Evolutionary conservation across 1,140 invertebrate species (phyloP).

Genomic region (Drosophila tani): DNA sequence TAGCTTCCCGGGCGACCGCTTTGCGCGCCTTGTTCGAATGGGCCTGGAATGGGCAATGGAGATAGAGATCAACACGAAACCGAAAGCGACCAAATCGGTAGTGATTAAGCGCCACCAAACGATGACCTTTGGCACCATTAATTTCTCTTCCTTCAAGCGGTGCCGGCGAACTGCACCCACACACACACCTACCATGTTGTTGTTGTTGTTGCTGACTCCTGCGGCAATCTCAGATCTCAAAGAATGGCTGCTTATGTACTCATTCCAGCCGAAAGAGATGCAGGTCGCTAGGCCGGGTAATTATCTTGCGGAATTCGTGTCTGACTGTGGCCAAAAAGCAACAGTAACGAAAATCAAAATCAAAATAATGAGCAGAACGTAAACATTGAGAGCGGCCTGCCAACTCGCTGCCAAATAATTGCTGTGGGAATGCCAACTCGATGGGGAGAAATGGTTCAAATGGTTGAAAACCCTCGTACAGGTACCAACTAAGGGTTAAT

Average conservation of each 20-base stretch:
- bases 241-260: neutral
- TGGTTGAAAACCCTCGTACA: too few species aligned
- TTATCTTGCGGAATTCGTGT: neutral
- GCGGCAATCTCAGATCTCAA: neutral
- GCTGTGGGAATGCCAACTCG: constrained; percentile 27
- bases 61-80: neutral
- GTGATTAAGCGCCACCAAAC: constrained; percentile 25
- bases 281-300: neutral
- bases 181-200: constrained; percentile 26
- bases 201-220: constrained; percentile 12
- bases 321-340: neutral
- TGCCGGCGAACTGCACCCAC: neutral
- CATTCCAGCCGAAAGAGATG: neutral
- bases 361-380: constrained; percentile 23
- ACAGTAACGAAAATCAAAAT: constrained; percentile 28
- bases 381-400: constrained; percentile 43
- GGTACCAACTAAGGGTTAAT: neutral
- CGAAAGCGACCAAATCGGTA: constrained; percentile 1
- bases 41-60: constrained; percentile 7
- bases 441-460: too few species aligned
- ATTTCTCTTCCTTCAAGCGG: neutral
- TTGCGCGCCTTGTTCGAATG: constrained; percentile 28
- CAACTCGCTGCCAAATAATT: constrained; percentile 13
- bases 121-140: constrained; percentile 42
- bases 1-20: constrained; percentile 15